Evolutionary conservation across 1,140 invertebrate species (phyloP), one percentile per base, ranked within the genome.

Genomic region (Drosophila jambulina): DNA sequence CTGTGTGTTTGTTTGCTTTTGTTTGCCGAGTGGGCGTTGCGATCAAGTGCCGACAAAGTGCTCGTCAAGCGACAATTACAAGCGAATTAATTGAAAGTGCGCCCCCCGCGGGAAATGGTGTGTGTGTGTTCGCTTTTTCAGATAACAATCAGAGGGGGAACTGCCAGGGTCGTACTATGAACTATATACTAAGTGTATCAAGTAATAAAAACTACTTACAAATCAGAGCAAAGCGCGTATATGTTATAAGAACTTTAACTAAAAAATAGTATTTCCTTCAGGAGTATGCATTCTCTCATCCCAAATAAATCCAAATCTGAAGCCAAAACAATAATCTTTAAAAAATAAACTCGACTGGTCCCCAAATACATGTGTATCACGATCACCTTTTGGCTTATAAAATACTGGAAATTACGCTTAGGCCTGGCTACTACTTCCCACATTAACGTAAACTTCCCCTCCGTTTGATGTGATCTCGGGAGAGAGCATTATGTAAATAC

Each of bases 31-130:
- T 82, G 75, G 75, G 80, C 63, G 80, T 78, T 78, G 51, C 69
- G 68, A 51, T 57, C 77, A 61, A 84, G 72, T 83, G 80, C 83
- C 83, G 80, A 83, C 83, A 86, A 86, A 86, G 83, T 83, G 83
- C 84, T 86, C 76, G 80, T 86, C 83, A 87, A 87, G 70, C 69
- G 67, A 88, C 84, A 87, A 88, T 88, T 88, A 87, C 83, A 87
- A 83, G 80, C 80, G 78, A 87, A 88, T 88, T 87, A 87, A 87
- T 87, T 87, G 67, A 87, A 79, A 68, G 82, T 85, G 67, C 63
- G 59, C 58, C 42, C 58, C 68, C 21, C 23, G 15, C 40, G 36
- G 42, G 34, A 21, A 53, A 13, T 23, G 27, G 19, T 27, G 21
- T 49, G 46, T 48, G 15, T 17, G n/a, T 49, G 3, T 27, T 49